Evolutionary conservation across 2,888 invertebrate species (phyloP), one percentile per base, ranked within the genome.

Genomic region (Tenthredo scrophulariae): DNA sequence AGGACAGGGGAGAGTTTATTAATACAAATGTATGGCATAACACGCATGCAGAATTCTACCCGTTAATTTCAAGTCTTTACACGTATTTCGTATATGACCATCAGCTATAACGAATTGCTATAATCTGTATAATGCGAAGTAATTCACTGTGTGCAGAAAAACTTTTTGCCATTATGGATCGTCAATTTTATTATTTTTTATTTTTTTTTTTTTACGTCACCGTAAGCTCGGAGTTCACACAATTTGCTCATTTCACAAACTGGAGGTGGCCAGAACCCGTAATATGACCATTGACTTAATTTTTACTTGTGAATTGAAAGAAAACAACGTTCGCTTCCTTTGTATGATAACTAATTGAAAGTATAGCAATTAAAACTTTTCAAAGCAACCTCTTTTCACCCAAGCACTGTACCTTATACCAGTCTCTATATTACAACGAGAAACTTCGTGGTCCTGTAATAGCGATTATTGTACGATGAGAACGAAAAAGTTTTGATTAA

Each of bases 401-500:
- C 15, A 18, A 80, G 40, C 62, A n/a, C 22, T 40, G 22, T 40
- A 37, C n/a, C 13, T 18, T 9, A 29, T 50, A 54, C n/a, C 54
- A 33, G 33, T n/a, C 33, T 50, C 77, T 33, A 54, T 65, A 46
- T 33, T 33, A 22, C 37, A 33, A 65, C 40, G 37, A 58, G 80
- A 65, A 80, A 62, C 62, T 62, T 80, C 33, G 80, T 22, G 65
- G 29, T 50, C 26, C 46, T 33, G 67, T 70, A 46, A 29, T 46
- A 18, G 26, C 83, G 70, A 83, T 70, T 83, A 70, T 83, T 83
- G 83, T 83, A 29, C 29, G 67, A 46, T 37, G 83, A 46, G 6
- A 65, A 46, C 10, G 83, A 43, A 65, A 70, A 83, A 83, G 83
- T 83, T 83, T 83, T 67, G 67, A 83, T 83, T 83, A 46, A 83